These are phyloP conservation scores for Eulithis testata DNA, from an alignment of 2,888 invertebrate genomes.

Conservation along the genomic window DNA sequence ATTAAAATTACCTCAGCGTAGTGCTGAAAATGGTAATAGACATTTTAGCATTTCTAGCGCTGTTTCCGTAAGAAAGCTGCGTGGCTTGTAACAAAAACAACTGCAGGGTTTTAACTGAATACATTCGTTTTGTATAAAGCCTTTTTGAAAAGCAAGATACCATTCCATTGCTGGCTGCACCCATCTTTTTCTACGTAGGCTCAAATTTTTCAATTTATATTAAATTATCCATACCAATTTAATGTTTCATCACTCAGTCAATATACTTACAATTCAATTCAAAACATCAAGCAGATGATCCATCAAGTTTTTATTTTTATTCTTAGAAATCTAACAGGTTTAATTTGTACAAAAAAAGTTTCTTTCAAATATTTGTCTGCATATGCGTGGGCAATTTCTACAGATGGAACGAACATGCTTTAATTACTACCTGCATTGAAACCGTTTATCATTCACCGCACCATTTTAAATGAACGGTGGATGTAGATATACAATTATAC, in stretches of 20 bases:
- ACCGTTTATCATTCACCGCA: constrained; percentile 66
- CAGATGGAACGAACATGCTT: constrained; percentile 44
- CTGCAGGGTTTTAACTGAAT: constrained; percentile 19
- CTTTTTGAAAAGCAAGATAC: constrained; percentile 4
- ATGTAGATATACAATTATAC: constrained; percentile 48
- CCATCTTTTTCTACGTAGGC: too few species aligned
- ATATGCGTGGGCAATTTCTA: constrained; percentile 18
- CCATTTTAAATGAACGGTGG: constrained; percentile 73
- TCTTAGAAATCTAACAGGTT: neutral
- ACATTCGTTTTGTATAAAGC: constrained; percentile 18
- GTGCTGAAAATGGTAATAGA: constrained; percentile 39
- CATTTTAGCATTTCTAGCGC: constrained; percentile 48
- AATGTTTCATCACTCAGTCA: too few species aligned
- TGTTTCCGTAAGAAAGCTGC: constrained; percentile 19
- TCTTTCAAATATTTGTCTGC: constrained; percentile 8
- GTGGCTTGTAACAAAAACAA: constrained; percentile 13
- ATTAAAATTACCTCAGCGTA: constrained; percentile 62
- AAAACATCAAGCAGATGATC: too few species aligned
- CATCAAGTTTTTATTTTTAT: too few species aligned
- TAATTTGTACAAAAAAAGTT: neutral
- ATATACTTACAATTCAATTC: too few species aligned
- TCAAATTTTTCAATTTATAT: too few species aligned
- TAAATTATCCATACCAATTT: too few species aligned
- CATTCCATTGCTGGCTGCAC: neutral
- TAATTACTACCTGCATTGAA: constrained; percentile 68